Percentiles rank a stretch among this genome's conserved stretches.
Conservation (phyloP, 2,113 vertebrate genomes). For the Axis porcinus region DNA sequence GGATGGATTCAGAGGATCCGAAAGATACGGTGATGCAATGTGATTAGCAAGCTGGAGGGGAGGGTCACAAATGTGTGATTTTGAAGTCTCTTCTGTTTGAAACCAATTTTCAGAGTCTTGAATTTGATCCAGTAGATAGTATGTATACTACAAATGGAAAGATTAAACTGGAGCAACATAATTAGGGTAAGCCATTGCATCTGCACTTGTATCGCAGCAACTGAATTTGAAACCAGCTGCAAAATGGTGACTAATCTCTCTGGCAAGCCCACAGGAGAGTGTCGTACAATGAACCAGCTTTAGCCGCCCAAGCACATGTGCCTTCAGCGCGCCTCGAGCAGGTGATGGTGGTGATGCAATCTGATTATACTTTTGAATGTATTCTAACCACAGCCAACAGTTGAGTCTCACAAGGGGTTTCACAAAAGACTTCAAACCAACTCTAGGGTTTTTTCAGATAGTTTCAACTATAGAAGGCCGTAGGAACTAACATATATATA, state of each 20-base stretch:
- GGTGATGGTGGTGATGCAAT: conserved; percentile 65
- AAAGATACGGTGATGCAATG: not conserved
- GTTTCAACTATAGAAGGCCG: not conserved
- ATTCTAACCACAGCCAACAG: conserved; percentile 65
- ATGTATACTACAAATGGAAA: conserved; percentile 41
- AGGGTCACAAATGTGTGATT: conserved; percentile 35
- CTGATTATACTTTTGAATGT: conserved; percentile 61
- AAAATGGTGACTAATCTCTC: conserved; percentile 68
- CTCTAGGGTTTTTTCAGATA: conserved; percentile 1
- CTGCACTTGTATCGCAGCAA: conserved; percentile 58
- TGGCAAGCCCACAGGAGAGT: conserved; percentile 65
- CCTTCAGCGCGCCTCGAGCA: conserved; percentile 51
- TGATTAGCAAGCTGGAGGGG: not conserved
- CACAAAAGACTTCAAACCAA: conserved; percentile 54
- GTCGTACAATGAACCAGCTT: conserved; percentile 48
- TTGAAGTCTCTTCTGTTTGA: conserved; percentile 29
- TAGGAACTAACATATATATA: not conserved
- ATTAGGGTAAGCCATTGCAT: conserved; percentile 67
- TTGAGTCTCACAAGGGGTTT: conserved; percentile 35
- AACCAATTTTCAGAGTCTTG: conserved; percentile 35
- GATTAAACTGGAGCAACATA: conserved; percentile 58
- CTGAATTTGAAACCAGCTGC: conserved; percentile 70
- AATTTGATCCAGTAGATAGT: conserved; percentile 26
- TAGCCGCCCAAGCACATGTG: conserved; percentile 38
- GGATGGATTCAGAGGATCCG: not conserved